Evolutionary conservation across 2,113 vertebrate genomes (phyloP).

Genomic region (Myotis lucifugus): DNA sequence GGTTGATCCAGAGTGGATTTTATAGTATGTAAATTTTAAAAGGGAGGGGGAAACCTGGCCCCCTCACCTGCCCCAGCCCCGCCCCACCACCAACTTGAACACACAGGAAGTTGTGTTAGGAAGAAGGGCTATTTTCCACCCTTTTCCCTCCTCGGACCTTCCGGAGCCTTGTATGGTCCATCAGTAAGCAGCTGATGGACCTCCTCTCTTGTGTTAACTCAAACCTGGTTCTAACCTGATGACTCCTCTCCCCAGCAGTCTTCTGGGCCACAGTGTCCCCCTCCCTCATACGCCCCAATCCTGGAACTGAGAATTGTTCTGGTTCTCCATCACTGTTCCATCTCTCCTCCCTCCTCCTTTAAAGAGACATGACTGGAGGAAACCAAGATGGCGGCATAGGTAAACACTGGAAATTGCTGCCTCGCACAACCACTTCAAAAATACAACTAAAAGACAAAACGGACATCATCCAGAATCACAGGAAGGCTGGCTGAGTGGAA

Average conservation of each 20-base stretch:
- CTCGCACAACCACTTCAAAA: too few relatives aligned
- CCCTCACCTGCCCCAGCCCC: neutral
- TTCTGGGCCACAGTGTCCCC: neutral
- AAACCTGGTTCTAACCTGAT: neutral
- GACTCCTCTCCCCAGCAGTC: neutral
- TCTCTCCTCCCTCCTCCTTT: neutral
- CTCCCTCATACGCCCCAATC: neutral
- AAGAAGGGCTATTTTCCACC: neutral
- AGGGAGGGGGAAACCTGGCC: neutral
- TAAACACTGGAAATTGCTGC: too few relatives aligned
- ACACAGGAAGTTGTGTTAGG: neutral
- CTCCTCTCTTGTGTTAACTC: neutral
- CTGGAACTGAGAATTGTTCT: neutral
- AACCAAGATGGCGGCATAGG: too few relatives aligned
- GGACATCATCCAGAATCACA: too few relatives aligned
- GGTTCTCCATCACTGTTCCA: neutral
- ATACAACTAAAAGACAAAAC: too few relatives aligned
- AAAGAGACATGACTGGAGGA: neutral
- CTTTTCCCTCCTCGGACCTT: neutral
- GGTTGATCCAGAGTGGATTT: too few relatives aligned
- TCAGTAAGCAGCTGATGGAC: neutral
- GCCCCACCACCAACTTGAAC: neutral
- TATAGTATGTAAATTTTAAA: too few relatives aligned
- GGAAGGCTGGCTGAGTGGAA: too few relatives aligned
- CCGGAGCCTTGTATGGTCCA: neutral